A percentile compares a stretch with the other conserved stretches of the same genome.
Evolutionary conservation across 2,888 invertebrate species (phyloP).

Genomic region (Drosophila basisetae): DNA sequence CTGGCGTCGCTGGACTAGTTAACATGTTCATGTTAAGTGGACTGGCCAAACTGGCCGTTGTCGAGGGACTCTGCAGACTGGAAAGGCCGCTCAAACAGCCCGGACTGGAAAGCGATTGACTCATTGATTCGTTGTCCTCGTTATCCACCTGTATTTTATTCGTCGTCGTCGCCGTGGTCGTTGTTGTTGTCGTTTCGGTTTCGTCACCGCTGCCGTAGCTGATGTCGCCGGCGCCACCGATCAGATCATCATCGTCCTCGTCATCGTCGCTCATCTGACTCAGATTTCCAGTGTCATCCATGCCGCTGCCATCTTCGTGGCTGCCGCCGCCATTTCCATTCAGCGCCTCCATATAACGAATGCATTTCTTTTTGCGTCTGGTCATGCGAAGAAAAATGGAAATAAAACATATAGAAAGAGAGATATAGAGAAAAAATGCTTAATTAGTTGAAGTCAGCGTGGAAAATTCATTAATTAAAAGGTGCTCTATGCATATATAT

Average conservation of each 20-base stretch:
- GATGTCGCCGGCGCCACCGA: slow-evolving; percentile 92
- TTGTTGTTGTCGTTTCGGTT: slow-evolving; percentile 7
- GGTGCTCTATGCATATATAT: slow-evolving; percentile 20
- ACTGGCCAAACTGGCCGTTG: slow-evolving; percentile 91
- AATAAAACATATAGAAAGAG: not conserved
- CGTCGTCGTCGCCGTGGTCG: slow-evolving; percentile 17
- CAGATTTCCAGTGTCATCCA: slow-evolving; percentile 82
- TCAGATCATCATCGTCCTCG: slow-evolving; percentile 86
- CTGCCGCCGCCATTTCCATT: slow-evolving; percentile 81
- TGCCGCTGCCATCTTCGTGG: slow-evolving; percentile 87
- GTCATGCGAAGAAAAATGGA: not conserved
- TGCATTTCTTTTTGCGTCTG: slow-evolving; percentile 98
- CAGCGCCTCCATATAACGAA: slow-evolving; percentile 96
- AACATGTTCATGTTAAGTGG: slow-evolving; percentile 91
- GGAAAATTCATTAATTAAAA: not conserved
- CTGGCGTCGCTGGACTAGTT: slow-evolving; percentile 87
- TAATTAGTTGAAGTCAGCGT: not conserved
- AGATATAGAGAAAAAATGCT: not conserved
- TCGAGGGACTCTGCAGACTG: slow-evolving; percentile 89
- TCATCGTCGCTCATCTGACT: slow-evolving; percentile 77
- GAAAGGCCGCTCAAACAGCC: slow-evolving; percentile 89
- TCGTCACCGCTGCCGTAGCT: slow-evolving; percentile 92
- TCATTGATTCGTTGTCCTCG: slow-evolving; percentile 88
- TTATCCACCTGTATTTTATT: slow-evolving; percentile 88
- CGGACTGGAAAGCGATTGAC: slow-evolving; percentile 87